Conservation (phyloP, 2,888 invertebrate species). For the Agonum fuliginosum region DNA sequence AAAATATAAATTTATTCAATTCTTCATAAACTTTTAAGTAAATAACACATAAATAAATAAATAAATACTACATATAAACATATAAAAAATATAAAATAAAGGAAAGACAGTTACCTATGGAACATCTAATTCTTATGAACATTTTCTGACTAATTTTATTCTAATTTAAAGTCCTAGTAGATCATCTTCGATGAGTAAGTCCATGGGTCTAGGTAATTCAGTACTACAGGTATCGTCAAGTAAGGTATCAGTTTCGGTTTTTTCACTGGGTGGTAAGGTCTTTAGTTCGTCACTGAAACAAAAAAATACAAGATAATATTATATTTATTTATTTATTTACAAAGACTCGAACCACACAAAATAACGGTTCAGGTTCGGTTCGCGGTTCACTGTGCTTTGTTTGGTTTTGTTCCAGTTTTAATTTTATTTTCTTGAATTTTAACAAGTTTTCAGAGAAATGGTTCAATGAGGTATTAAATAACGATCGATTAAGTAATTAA, state of each 20-base stretch:
- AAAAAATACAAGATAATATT: slow-evolving; percentile 7
- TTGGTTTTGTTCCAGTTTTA: too few species aligned
- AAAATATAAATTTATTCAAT: slow-evolving; percentile 18
- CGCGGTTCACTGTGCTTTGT: too few species aligned
- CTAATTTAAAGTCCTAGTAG: slow-evolving; percentile 32
- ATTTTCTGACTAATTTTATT: slow-evolving; percentile 41
- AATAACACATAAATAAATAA: slow-evolving; percentile 15
- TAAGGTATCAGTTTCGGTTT: slow-evolving; percentile 54
- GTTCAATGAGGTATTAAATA: too few species aligned
- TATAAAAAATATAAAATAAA: slow-evolving; percentile 44
- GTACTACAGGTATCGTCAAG: slow-evolving; percentile 58
- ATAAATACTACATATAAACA: slow-evolving; percentile 16
- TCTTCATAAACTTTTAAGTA: not conserved
- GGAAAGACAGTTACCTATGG: not conserved
- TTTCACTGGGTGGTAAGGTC: slow-evolving; percentile 52
- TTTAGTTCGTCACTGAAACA: slow-evolving; percentile 62
- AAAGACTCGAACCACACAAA: too few species aligned
- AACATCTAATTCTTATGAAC: not conserved
- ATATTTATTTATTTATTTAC: not conserved
- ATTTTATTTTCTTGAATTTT: too few species aligned
- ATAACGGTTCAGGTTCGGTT: too few species aligned
- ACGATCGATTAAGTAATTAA: too few species aligned
- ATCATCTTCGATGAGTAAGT: slow-evolving; percentile 49
- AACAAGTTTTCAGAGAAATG: too few species aligned
- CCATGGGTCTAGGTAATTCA: slow-evolving; percentile 63